Percentiles rank a stretch among this genome's conserved stretches.
phyloP scores from a whole-genome alignment of 2,113 vertebrate species.

The Cyprinodon variegatus region DNA sequence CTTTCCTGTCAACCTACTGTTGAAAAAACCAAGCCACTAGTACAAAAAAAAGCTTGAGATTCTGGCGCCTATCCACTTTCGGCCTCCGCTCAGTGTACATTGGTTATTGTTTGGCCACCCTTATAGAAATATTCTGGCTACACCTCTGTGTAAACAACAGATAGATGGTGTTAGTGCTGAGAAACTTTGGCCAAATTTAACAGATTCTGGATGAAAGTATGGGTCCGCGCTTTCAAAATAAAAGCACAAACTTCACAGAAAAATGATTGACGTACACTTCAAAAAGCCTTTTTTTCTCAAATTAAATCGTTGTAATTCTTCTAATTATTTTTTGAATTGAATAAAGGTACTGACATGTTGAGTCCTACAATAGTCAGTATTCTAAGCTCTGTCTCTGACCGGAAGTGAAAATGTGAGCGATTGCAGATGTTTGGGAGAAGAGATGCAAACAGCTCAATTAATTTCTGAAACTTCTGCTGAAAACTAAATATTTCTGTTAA shows the following conservation, averaged over 20 bases:
- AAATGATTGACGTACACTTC: neutral
- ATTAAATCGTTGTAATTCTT: neutral
- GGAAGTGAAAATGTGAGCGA: neutral
- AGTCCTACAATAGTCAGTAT: neutral
- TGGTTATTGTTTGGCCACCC: no score
- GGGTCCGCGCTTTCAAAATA: conserved; percentile 9
- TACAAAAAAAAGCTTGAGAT: no score
- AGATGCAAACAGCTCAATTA: no score
- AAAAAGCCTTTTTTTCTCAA: neutral
- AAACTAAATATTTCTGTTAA: neutral
- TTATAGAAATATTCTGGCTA: no score
- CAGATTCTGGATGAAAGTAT: conserved; percentile 4
- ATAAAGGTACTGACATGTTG: neutral
- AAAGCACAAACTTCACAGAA: neutral
- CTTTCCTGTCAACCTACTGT: no score
- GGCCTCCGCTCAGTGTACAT: no score
- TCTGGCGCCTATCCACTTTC: no score
- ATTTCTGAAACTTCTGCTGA: neutral
- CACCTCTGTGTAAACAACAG: conserved; percentile 16
- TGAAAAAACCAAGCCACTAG: no score
- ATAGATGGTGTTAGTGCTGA: neutral
- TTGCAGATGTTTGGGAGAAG: no score
- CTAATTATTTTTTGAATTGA: neutral
- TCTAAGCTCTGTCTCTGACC: neutral
- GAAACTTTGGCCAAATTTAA: neutral